These are phyloP conservation scores for Zele albiditarsus DNA, from an alignment of 2,888 invertebrate genomes.

Conservation along the genomic window DNA sequence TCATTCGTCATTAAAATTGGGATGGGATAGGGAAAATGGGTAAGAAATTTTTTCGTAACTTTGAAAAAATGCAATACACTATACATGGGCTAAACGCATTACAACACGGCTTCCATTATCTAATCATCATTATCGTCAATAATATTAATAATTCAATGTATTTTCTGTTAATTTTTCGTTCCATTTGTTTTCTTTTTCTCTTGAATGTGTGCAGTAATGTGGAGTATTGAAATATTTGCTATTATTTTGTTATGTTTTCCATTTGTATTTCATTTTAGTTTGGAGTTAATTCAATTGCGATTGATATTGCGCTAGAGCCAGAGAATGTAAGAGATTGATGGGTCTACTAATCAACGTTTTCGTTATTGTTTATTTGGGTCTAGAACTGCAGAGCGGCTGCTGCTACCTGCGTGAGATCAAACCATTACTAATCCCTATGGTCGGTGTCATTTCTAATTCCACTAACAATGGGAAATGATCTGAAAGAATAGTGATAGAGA, in stretches of 20 bases:
- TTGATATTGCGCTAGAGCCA: constrained; percentile 67
- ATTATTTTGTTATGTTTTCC: constrained; percentile 50
- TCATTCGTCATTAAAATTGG: constrained; percentile 20
- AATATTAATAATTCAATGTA: constrained; percentile 38
- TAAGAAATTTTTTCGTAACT: constrained; percentile 50
- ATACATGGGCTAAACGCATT: constrained; percentile 72
- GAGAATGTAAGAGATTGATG: constrained; percentile 67
- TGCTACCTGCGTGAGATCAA: constrained; percentile 90
- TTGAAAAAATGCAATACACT: constrained; percentile 71
- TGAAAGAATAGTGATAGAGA: constrained; percentile 65
- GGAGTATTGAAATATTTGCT: constrained; percentile 66
- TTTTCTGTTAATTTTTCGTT: constrained; percentile 45
- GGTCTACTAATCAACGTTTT: constrained; percentile 42
- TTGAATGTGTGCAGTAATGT: constrained; percentile 67
- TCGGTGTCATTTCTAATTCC: constrained; percentile 91
- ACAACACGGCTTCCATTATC: constrained; percentile 70
- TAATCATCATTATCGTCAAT: constrained; percentile 64
- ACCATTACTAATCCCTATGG: constrained; percentile 84
- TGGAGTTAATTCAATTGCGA: constrained; percentile 50
- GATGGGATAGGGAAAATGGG: not conserved
- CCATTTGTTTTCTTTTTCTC: constrained; percentile 25
- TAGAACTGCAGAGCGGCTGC: constrained; percentile 72
- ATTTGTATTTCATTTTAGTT: constrained; percentile 5
- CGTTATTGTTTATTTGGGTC: constrained; percentile 67
- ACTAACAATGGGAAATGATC: constrained; percentile 95